Evolutionary conservation across 2,888 invertebrate species (phyloP).

Genomic region (Diarsia mendica): DNA sequence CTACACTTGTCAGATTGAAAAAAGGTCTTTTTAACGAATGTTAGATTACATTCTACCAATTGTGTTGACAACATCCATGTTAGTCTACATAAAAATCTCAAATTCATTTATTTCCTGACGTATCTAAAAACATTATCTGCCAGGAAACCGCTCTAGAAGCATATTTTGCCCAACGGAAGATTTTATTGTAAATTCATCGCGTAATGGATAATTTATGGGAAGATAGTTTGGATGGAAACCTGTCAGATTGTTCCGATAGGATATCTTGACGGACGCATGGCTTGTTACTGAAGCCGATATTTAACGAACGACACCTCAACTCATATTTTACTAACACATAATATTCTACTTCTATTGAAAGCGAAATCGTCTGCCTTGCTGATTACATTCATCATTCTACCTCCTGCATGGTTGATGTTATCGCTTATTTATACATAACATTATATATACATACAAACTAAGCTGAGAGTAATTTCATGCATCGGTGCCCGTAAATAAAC

Average conservation of each 20-base stretch:
- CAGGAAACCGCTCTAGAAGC: neutral
- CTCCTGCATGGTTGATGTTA: constrained; percentile 46
- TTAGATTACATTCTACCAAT: neutral
- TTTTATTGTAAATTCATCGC: neutral
- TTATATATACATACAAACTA: constrained; percentile 57
- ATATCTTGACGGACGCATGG: neutral
- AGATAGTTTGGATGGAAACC: neutral
- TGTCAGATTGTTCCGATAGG: neutral
- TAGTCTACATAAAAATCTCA: neutral
- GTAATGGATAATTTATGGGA: neutral
- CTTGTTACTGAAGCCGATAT: neutral
- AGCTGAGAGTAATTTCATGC: constrained; percentile 81
- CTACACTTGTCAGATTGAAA: neutral
- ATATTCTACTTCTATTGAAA: constrained; percentile 22
- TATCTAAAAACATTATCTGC: neutral
- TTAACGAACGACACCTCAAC: neutral
- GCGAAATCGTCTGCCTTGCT: constrained; percentile 12
- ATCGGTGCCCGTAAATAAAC: constrained; percentile 76
- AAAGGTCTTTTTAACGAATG: neutral
- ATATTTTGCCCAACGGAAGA: neutral
- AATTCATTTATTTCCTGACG: neutral
- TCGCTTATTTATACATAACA: constrained; percentile 42
- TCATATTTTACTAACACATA: neutral
- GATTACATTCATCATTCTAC: constrained; percentile 35
- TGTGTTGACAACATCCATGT: too few species aligned